Conservation (phyloP, 2,888 invertebrate genomes). For the Crematogaster levior region DNA sequence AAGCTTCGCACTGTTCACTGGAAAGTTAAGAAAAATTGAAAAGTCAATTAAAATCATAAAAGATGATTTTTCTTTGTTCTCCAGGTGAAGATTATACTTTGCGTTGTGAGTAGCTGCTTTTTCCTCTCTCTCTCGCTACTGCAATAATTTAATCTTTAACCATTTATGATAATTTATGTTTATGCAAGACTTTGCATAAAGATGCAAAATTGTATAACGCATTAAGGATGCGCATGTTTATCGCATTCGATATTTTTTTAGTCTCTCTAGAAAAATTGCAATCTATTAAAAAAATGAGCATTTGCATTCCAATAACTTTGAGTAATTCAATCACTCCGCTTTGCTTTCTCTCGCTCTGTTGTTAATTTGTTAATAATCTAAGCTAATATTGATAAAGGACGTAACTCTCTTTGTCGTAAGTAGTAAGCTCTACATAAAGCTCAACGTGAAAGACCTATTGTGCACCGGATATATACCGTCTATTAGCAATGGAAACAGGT, state of each 20-base stretch:
- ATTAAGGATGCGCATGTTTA: no score
- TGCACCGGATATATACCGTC: background rate
- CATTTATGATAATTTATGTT: constrained; percentile 13
- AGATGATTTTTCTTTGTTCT: background rate
- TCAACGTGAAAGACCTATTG: constrained; percentile 32
- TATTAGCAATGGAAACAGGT: constrained; percentile 54
- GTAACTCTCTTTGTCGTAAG: background rate
- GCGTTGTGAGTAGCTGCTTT: background rate
- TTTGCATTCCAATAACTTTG: background rate
- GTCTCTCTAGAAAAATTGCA: background rate
- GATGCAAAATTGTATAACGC: background rate
- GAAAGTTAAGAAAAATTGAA: background rate
- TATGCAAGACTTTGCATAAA: background rate
- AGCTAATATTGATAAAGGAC: constrained; percentile 19
- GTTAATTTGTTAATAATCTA: constrained; percentile 15
- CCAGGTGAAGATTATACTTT: background rate
- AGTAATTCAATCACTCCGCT: background rate
- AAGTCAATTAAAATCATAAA: background rate
- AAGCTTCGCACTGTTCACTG: background rate
- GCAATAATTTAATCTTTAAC: background rate
- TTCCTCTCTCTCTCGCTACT: background rate
- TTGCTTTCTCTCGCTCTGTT: background rate
- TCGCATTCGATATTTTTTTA: background rate
- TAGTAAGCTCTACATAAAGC: constrained; percentile 11
- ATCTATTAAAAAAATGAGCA: background rate